Base-by-base conservation (phyloP, 2,797 vertebrate species). In the Selene dorsalis region DNA sequence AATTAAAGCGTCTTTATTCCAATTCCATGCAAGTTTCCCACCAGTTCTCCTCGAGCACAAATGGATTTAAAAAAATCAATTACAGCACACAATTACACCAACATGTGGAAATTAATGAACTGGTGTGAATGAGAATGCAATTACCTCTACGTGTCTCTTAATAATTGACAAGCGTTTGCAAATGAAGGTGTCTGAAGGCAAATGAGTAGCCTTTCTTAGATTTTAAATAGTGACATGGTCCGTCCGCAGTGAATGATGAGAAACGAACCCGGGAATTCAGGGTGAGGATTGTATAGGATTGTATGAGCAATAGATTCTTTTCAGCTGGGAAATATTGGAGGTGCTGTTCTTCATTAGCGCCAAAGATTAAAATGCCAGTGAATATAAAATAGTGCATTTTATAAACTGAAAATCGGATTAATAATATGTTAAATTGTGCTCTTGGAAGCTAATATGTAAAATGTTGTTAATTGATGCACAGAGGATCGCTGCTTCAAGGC, bases 31-130 rank as follows among this genome's bases (percentile, higher is more conserved):
- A 32, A 72, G 66, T 65, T 87, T 78, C 76, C 55, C 39, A n/a
- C 32, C 67, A 28, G 62, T 16, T 64, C 38, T 66, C 74, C 77
- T 58, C 20, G 38, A 77, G 70, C 65, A 80, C 63, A 59, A 77
- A 83, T 76, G 35, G 72, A 81, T 80, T 69, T 6, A 68, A 73
- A 72, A n/a, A 83, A 82, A 89, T 74, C 61, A 69, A 82, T 77
- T 70, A 64, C 28, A 22, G 61, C 65, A 43, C 61, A 75, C 72
- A 77, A 78, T 83, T 77, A 88, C 55, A 80, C 32, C 61, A 81
- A 62, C 57, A 32, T 45, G 22, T 66, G 72, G 69, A 88, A 85
- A 85, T 75, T 66, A 83, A 88, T 84, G 72, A 81, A 72, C 22
- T 73, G 52, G 45, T 73, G 52, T 77, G 60, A 83, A 81, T 41